These are phyloP conservation scores for Empis livida DNA, from an alignment of 2,888 invertebrate genomes.

Conservation along the genomic window DNA sequence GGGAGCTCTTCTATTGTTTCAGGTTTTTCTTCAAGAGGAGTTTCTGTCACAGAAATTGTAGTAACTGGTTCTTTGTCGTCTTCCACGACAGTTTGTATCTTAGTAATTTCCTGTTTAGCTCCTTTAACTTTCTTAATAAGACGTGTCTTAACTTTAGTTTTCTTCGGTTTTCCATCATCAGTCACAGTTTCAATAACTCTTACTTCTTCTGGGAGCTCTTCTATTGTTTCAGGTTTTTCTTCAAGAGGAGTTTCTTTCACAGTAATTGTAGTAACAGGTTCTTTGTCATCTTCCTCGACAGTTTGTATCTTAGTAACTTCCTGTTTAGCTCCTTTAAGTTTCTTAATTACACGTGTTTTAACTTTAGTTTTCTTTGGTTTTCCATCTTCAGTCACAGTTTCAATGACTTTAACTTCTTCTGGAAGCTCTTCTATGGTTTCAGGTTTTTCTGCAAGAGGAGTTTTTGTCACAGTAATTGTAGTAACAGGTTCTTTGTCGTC, in stretches of 20 bases:
- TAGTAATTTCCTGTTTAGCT: conserved; percentile 28
- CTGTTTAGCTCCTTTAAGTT: conserved; percentile 14
- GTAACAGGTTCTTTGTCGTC: conserved; percentile 24
- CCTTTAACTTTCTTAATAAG: conserved; percentile 22
- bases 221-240: conserved; percentile 7
- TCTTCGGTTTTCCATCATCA: conserved; percentile 18
- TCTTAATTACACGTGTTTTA: conserved; percentile 15
- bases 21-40: conserved; percentile 20
- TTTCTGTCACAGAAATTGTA: conserved; percentile 20
- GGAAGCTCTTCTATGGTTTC: conserved; percentile 22
- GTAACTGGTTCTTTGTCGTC: conserved; percentile 29
- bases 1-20: conserved; percentile 7
- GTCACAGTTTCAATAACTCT: conserved; percentile 12
- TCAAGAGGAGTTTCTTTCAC: conserved; percentile 19
- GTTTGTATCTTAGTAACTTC: conserved; percentile 23
- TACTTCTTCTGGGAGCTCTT: conserved; percentile 12
- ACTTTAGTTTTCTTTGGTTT: conserved; percentile 27
- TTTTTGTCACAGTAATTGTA: conserved; percentile 16
- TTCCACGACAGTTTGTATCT: conserved; percentile 24
- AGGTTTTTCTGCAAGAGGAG: conserved; percentile 15
- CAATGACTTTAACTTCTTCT: conserved; percentile 21
- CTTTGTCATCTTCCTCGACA: conserved; percentile 19
- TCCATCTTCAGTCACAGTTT: conserved; percentile 16
- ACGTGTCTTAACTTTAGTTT: conserved; percentile 19
- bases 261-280: conserved; percentile 5